A percentile compares a stretch with the other conserved stretches of the same genome.
Conservation (phyloP, 2,888 invertebrate genomes). For the Ferdinandea cuprea region DNA sequence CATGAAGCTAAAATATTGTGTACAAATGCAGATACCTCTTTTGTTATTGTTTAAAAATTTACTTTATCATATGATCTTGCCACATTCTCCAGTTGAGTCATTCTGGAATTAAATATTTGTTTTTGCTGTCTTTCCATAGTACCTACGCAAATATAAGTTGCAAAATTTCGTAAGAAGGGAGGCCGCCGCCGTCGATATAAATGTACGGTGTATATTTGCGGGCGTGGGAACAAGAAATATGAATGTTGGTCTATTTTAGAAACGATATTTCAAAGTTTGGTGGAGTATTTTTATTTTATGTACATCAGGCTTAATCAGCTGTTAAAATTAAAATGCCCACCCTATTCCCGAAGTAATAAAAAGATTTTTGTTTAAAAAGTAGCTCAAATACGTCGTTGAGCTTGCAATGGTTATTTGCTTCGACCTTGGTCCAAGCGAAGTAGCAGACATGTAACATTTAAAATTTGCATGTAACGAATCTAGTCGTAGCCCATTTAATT, state of each 20-base stretch:
- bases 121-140: not conserved
- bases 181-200: not conserved
- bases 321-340: not conserved
- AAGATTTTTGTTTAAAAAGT: too few species aligned
- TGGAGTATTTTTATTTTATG: not conserved
- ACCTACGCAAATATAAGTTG: not conserved
- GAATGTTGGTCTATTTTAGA: conserved; percentile 17
- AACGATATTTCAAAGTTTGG: conserved; percentile 2
- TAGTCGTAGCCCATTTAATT: too few species aligned
- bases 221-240: conserved; percentile 22
- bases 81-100: conserved; percentile 44
- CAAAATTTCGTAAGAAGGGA: conserved; percentile 22
- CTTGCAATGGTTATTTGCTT: too few species aligned
- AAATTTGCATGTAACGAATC: too few species aligned
- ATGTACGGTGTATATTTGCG: conserved; percentile 11
- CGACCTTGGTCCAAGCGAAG: too few species aligned
- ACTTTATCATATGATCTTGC: conserved; percentile 33
- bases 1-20: conserved; percentile 7
- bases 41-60: conserved; percentile 33
- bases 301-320: not conserved
- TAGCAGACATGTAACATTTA: too few species aligned
- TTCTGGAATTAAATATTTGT: conserved; percentile 1
- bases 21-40: not conserved
- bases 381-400: too few species aligned
- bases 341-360: too few species aligned